Base-by-base conservation (phyloP, 30 jellyfish, hydroid and myxozoan genomes). In the Cassiopea andromeda region DNA sequence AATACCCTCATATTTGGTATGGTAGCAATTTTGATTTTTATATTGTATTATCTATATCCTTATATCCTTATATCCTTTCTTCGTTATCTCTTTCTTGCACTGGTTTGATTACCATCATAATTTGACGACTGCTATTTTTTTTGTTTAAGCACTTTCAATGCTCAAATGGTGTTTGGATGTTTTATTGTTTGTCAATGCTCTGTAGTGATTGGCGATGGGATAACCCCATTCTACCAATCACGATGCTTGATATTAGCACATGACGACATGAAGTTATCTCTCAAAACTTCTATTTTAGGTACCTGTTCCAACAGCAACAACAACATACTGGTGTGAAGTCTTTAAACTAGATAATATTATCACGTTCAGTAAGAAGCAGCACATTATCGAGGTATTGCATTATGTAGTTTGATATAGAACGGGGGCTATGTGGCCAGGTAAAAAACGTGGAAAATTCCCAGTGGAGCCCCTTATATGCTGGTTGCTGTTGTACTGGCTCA, bases 321-420 rank as follows among this genome's bases (percentile, higher is more conserved):
- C 92, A 0, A 84, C 92, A 45, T 84, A 81, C 80, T 81, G 89
- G 89, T 81, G 89, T 81, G 89, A 81, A 46, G 89, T 67, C 12
- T 81, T 60, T n/a, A 81, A 81, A 47, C 16, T 81, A 8, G 79
- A 61, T 8, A 81, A 67, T 67, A 4, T 81, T 10, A 75, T 81
- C 67, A 81, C 60, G 69, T 43, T 81, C 44, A 46, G 80, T 5
- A 49, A 57, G 18, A 81, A 81, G 50, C 48, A 67, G 49, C 89
- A 81, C 80, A 60, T 81, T 44, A 81, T 81, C 10, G 89, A 81
- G 87, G 87, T 78, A 47, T 64, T 3, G 64, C 64, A 3, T 54
- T 10, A 6, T 54, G 64, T 10, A 54, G 12, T 54, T 10, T 54
- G 7, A 10, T 54, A 3, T 54, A 6, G 64, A 10, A 10, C 7